Base-by-base conservation (phyloP, 1,140 invertebrate species). In the Geopemphigus sp. region DNA sequence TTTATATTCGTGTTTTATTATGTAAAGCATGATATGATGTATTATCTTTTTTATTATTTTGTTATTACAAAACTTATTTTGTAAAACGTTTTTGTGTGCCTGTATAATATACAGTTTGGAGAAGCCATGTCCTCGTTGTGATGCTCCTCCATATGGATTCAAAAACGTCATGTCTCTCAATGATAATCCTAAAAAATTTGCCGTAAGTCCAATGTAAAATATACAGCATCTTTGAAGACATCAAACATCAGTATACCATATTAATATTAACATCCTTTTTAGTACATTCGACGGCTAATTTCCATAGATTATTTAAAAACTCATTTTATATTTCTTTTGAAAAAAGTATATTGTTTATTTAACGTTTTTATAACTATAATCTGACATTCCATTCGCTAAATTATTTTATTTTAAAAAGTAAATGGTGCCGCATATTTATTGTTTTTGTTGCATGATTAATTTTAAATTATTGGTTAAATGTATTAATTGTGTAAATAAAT, bases 131-230 rank as follows among this genome's bases (percentile, higher is more conserved):
- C 85, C 88, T 57, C 89, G 89, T 29, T 98, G 96, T 88, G 94
- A 91, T 70, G 90, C 94, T 81, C 95, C 97, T 81, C 95, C 97
- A 19, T 99, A 98, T 85, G 95, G 96, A 82, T 99, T 92, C 87
- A 91, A 90, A 83, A 94, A 99, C 87, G 92, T 95, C 84, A 95
- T 98, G 91, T 89, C 88, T 70, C 89, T 99, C 57, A 95, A 92
- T 84, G 90, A 89, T 81, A 90, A 98, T 84, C 95, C 95, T 5
- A 84, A 86, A 81, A 83, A 83, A 82, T 93, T 93, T 86, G 87
- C 90, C 83, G 89, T 90, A 91, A 90, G 90, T 93, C 57, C 53
- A 73, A 47, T 61, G 6, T 26, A 74, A 74, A 72, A 15, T 72
- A 53, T 70, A 29, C 68, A 72, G 17, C 24, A 72, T 72, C 47